Evolutionary conservation across 2,797 vertebrate species (phyloP).

Genomic region (Falco peregrinus): DNA sequence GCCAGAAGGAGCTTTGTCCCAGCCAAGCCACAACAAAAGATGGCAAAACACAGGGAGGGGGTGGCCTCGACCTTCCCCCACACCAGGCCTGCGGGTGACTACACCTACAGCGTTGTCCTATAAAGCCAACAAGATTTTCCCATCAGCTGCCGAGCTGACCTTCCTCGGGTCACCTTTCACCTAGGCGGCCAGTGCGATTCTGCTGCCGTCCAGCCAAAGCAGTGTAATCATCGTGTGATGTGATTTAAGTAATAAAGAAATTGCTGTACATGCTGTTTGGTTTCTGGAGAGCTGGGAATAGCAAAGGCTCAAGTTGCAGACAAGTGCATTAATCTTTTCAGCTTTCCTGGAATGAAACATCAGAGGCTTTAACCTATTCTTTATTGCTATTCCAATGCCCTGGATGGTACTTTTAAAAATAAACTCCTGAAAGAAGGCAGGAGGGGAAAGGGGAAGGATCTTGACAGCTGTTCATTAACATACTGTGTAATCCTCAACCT

Average conservation of each 20-base stretch:
- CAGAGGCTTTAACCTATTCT: conserved; percentile 37
- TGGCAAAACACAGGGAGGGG: background rate
- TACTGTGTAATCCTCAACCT: background rate
- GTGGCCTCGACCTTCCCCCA: background rate
- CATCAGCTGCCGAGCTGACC: background rate
- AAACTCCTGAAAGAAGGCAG: conserved; percentile 39
- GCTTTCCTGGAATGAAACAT: conserved; percentile 49
- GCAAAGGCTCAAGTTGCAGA: conserved; percentile 36
- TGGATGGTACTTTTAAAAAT: conserved; percentile 59
- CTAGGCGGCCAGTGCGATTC: background rate
- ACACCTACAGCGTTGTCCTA: background rate
- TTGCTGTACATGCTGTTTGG: conserved; percentile 6
- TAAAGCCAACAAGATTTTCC: background rate
- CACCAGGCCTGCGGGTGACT: accelerated
- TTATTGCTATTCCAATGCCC: conserved; percentile 48
- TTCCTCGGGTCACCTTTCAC: background rate
- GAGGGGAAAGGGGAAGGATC: background rate
- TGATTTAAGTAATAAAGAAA: conserved; percentile 40
- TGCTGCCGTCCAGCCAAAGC: background rate
- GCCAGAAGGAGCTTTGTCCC: background rate
- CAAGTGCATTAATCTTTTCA: conserved; percentile 53
- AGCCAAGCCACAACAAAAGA: background rate
- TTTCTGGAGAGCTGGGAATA: conserved; percentile 33
- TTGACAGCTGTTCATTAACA: background rate
- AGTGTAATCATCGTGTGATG: background rate